Percentiles rank a stretch among this genome's conserved stretches.
Conservation (phyloP, 2,113 vertebrate genomes). For the Chascanopsetta lugubris region DNA sequence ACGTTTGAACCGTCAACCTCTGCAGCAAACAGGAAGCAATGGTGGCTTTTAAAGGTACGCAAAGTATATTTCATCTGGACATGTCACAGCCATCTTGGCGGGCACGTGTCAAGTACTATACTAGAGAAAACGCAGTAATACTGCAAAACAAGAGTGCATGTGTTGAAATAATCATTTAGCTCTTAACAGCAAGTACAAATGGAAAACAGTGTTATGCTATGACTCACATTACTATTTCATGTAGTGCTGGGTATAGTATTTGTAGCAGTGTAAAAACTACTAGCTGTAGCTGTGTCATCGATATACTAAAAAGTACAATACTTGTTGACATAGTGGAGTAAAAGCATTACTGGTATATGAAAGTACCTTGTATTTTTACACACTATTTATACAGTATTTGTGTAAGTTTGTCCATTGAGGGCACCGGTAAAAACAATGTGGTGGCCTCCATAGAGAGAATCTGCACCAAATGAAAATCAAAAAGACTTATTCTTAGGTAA, state of each 20-base stretch:
- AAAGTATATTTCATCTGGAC: conserved; percentile 28
- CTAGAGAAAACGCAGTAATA: neutral
- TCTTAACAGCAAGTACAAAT: neutral
- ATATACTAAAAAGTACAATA: too few relatives aligned
- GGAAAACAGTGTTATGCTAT: neutral
- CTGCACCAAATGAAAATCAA: too few relatives aligned
- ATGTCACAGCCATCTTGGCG: conserved; percentile 12
- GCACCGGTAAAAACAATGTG: too few relatives aligned
- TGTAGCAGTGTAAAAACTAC: too few relatives aligned
- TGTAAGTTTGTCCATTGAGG: too few relatives aligned
- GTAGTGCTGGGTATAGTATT: neutral
- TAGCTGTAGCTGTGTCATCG: too few relatives aligned
- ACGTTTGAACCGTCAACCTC: conserved; percentile 69
- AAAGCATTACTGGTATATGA: too few relatives aligned
- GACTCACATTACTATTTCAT: neutral
- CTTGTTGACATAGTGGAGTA: too few relatives aligned
- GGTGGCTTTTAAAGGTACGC: conserved; percentile 52
- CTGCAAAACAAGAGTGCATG: neutral
- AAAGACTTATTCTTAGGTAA: too few relatives aligned
- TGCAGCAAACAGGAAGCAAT: conserved; percentile 45
- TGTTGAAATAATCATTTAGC: neutral
- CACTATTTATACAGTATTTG: too few relatives aligned
- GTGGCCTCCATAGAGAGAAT: too few relatives aligned
- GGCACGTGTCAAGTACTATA: neutral
- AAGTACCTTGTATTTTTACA: too few relatives aligned